A percentile compares a stretch with the other conserved stretches of the same genome.
These are phyloP conservation scores for Brachypodius melanocephalos DNA, from an alignment of 2,113 vertebrate genomes.

Conservation along the genomic window DNA sequence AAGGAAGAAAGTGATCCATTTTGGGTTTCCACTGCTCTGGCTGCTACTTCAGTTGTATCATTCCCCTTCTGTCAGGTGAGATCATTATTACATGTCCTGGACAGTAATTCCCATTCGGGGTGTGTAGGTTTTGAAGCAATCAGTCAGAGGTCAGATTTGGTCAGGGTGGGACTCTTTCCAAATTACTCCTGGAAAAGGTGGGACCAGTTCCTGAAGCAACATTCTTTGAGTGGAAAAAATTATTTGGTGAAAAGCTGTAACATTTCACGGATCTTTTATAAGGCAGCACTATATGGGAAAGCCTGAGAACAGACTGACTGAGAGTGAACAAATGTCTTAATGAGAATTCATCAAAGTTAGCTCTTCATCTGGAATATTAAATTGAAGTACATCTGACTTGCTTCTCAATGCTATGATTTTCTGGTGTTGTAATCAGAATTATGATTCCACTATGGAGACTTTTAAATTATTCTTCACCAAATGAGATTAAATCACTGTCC, in stretches of 20 bases:
- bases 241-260: slow-evolving; percentile 46
- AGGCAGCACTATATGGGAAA: background rate
- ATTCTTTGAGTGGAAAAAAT: slow-evolving; percentile 41
- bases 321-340: background rate
- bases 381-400: background rate
- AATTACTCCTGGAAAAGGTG: slow-evolving; percentile 47
- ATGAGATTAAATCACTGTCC: background rate
- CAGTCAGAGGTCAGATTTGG: slow-evolving; percentile 34
- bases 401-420: background rate
- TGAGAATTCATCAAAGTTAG: background rate
- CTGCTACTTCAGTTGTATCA: slow-evolving; percentile 14
- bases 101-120: background rate
- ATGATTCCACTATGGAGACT: background rate
- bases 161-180: slow-evolving; percentile 39
- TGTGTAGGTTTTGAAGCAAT: slow-evolving; percentile 39
- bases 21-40: slow-evolving; percentile 8
- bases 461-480: background rate
- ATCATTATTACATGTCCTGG: slow-evolving; percentile 42
- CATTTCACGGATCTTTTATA: background rate
- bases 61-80: slow-evolving; percentile 52
- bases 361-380: background rate
- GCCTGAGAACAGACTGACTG: background rate
- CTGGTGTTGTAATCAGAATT: background rate
- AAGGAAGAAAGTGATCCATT: background rate
- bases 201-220: slow-evolving; percentile 49